Percentiles rank a stretch among this genome's conserved stretches.
These are phyloP conservation scores for Sipha maydis DNA, from an alignment of 2,888 invertebrate species.

Conservation along the genomic window DNA sequence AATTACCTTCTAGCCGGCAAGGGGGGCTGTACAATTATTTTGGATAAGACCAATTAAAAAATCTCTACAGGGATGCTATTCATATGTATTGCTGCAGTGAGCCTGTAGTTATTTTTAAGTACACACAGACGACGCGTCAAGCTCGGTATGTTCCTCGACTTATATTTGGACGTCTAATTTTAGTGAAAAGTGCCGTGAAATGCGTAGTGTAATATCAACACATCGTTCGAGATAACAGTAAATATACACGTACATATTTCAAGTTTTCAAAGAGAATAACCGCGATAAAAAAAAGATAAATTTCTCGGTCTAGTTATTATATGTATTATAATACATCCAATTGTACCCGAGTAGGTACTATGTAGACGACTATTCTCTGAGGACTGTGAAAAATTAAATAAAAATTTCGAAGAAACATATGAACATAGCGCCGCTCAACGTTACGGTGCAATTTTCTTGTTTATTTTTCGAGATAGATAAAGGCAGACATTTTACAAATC, in stretches of 20 bases:
- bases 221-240: neutral
- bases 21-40: too few relatives aligned
- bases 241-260: neutral
- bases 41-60: neutral
- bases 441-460: too few relatives aligned
- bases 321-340: too few relatives aligned
- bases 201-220: neutral
- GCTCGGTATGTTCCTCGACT: neutral
- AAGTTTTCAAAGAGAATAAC: neutral
- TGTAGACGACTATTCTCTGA: too few relatives aligned
- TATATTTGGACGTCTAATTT: slow-evolving; percentile 34
- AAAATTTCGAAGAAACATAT: too few relatives aligned
- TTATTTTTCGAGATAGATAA: neutral
- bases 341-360: too few relatives aligned
- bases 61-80: neutral
- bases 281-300: neutral
- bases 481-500: too few relatives aligned
- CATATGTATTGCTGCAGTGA: neutral
- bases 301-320: neutral
- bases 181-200: neutral
- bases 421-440: too few relatives aligned
- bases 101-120: neutral
- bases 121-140: neutral
- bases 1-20: too few relatives aligned
- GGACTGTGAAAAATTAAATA: too few relatives aligned